Evolutionary conservation across 2,113 vertebrate genomes (phyloP).

Genomic region (Hystrix cristata): DNA sequence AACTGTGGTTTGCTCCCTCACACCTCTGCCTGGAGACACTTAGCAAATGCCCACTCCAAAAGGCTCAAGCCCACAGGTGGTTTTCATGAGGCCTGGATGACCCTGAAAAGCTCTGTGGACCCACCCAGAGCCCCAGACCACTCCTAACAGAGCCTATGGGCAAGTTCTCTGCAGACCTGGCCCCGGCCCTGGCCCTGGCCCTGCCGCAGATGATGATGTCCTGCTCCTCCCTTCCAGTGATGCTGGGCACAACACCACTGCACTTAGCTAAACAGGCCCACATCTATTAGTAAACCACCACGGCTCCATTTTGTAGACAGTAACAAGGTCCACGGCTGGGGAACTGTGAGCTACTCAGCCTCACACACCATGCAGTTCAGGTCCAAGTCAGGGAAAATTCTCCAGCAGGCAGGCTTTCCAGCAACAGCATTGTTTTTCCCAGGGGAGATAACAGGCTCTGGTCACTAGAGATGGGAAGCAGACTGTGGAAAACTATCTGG

Average conservation of each 20-base stretch:
- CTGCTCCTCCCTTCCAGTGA: background rate
- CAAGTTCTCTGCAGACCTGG: constrained; percentile 13
- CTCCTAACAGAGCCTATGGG: background rate
- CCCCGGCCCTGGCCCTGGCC: background rate
- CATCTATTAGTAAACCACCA: background rate
- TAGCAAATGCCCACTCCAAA: constrained; percentile 25
- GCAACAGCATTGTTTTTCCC: constrained; percentile 10
- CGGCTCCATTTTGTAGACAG: constrained; percentile 21
- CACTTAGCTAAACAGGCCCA: constrained; percentile 26
- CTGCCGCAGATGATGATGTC: background rate
- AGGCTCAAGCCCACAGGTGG: background rate
- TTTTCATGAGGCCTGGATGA: background rate
- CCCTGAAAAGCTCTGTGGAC: background rate
- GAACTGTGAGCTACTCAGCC: background rate
- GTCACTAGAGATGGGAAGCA: background rate
- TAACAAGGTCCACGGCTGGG: background rate
- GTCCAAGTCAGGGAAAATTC: constrained; percentile 54
- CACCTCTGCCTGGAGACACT: background rate
- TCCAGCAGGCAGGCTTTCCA: background rate
- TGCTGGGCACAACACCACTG: background rate
- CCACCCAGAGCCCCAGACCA: background rate
- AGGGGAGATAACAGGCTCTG: background rate
- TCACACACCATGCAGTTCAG: background rate
- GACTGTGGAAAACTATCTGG: background rate
- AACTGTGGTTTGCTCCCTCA: background rate